Percentiles rank a stretch among this genome's conserved stretches.
These are phyloP conservation scores for Itoplectis maculator DNA, from an alignment of 2,888 invertebrate genomes.

Conservation along the genomic window DNA sequence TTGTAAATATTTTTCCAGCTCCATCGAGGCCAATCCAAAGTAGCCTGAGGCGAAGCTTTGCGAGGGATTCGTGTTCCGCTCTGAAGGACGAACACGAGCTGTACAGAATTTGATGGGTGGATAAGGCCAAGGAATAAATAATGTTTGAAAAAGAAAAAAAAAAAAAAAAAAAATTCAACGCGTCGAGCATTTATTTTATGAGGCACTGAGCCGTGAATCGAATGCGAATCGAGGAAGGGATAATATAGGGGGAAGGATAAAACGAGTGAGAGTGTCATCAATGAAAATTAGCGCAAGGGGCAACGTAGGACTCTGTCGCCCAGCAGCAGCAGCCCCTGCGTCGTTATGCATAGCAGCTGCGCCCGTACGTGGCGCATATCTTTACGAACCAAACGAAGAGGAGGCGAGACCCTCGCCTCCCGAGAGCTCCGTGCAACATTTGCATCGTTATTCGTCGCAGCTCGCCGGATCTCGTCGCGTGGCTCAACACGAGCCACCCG, in stretches of 20 bases:
- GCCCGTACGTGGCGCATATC: neutral
- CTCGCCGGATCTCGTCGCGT: conserved; percentile 40
- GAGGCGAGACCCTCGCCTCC: conserved; percentile 11
- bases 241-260: conserved; percentile 9
- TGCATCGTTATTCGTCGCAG: conserved; percentile 66
- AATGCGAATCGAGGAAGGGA: conserved; percentile 19
- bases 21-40: conserved; percentile 58
- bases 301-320: neutral
- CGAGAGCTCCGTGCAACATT: conserved; percentile 42
- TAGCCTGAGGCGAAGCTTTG: conserved; percentile 38
- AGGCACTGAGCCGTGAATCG: neutral
- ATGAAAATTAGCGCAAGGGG: conserved; percentile 7
- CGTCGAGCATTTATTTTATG: neutral
- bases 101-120: conserved; percentile 49
- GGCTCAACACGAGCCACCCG: conserved; percentile 8
- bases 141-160: neutral
- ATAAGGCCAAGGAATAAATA: conserved; percentile 13
- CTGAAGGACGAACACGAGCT: conserved; percentile 48
- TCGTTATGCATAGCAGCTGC: neutral
- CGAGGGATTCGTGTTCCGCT: conserved; percentile 47
- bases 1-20: conserved; percentile 54
- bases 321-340: neutral
- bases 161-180: neutral
- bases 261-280: neutral
- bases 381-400: neutral